A percentile compares a stretch with the other conserved stretches of the same genome.
These are phyloP conservation scores for Caloenas nicobarica DNA, from an alignment of 2,113 vertebrate genomes.

Conservation along the genomic window DNA sequence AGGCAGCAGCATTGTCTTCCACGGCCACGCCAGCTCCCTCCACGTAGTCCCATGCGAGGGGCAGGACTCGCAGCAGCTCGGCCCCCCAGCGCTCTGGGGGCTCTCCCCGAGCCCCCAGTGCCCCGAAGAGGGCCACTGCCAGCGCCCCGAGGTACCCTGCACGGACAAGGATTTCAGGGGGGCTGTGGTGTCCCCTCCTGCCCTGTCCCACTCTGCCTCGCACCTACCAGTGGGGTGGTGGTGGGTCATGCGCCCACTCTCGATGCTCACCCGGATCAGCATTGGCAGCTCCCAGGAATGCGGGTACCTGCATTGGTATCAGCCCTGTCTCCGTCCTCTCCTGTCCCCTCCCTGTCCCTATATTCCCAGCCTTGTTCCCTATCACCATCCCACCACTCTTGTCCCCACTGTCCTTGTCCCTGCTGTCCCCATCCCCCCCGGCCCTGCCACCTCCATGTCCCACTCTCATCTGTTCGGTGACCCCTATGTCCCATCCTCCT, in stretches of 20 bases:
- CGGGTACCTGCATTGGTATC: conserved; percentile 67
- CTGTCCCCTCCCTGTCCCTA: not conserved
- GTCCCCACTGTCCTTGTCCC: not conserved
- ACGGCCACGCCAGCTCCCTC: conserved; percentile 39
- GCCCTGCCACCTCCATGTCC: too few species aligned
- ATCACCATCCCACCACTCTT: not conserved
- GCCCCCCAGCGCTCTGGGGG: conserved; percentile 23
- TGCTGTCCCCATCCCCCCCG: too few species aligned
- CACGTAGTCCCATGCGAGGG: conserved; percentile 75
- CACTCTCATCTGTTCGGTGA: not conserved
- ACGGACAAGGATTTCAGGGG: not conserved
- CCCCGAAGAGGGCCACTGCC: conserved; percentile 3
- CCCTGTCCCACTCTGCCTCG: not conserved
- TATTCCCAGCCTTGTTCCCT: not conserved
- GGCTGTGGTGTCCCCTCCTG: not conserved
- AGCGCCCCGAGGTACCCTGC: conserved; percentile 17
- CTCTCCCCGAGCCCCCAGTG: not conserved
- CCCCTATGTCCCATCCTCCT: not conserved
- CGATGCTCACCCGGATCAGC: conserved; percentile 78
- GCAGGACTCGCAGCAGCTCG: conserved; percentile 78
- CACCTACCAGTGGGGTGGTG: conserved; percentile 80
- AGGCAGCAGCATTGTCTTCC: conserved; percentile 73
- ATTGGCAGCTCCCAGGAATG: conserved; percentile 74
- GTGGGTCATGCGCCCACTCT: conserved; percentile 85
- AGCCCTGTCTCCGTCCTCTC: too few species aligned